Conservation (phyloP, 2,797 vertebrate species). For the Smutsia temminckii region DNA sequence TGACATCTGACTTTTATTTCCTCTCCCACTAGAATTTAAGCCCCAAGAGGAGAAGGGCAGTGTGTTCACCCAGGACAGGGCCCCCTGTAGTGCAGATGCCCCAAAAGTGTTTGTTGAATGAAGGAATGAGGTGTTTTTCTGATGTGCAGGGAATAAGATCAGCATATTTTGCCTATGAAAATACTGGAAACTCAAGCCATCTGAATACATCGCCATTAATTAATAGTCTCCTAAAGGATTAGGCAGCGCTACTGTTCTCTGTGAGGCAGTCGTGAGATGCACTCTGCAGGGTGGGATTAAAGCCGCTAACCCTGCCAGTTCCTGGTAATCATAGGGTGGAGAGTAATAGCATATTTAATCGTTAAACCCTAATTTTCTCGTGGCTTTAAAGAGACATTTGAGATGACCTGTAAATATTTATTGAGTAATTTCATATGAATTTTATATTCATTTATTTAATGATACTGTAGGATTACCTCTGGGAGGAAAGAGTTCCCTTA, state of each 20-base stretch:
- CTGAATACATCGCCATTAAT: neutral
- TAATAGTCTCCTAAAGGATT: slow-evolving; percentile 18
- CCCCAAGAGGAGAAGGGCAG: neutral
- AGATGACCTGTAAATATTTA: slow-evolving; percentile 51
- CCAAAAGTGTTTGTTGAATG: neutral
- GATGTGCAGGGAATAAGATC: neutral
- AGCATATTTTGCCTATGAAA: slow-evolving; percentile 27
- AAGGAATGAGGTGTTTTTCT: neutral
- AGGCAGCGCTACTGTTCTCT: neutral
- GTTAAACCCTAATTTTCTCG: neutral
- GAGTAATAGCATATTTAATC: neutral
- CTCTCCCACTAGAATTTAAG: neutral
- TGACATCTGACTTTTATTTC: neutral
- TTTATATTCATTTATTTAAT: slow-evolving; percentile 25
- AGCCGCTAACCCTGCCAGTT: neutral
- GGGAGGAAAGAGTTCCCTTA: neutral
- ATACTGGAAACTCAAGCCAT: neutral
- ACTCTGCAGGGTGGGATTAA: neutral
- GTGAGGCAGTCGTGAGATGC: neutral
- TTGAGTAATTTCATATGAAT: slow-evolving; percentile 39
- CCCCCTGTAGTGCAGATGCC: neutral
- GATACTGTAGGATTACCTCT: neutral
- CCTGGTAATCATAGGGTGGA: neutral
- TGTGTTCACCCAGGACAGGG: neutral
- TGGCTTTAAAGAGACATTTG: slow-evolving; percentile 31